Conservation (phyloP, 1,140 invertebrate genomes). For the Choristoneura fumiferana region DNA sequence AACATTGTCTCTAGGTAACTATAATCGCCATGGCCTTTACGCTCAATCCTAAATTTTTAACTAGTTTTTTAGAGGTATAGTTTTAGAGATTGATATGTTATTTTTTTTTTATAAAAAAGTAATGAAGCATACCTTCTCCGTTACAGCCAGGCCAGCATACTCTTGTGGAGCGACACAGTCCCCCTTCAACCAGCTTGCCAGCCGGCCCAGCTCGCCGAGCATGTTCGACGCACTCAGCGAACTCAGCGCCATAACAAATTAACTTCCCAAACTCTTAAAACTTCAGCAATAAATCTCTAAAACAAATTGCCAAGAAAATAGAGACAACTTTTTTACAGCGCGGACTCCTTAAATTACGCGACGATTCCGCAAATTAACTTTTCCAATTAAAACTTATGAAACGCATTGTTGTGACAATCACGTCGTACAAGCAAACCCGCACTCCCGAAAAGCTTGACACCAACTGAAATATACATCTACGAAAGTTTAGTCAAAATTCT, state of each 20-base stretch:
- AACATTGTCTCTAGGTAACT: no score
- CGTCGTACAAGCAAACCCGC: not conserved
- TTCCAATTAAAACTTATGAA: slow-evolving; percentile 22
- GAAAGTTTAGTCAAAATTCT: not conserved
- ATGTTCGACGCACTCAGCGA: slow-evolving; percentile 59
- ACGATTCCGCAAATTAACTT: slow-evolving; percentile 3
- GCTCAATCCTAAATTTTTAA: no score
- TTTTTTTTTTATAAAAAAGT: no score
- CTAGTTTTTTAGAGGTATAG: no score
- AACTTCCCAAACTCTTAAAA: not conserved
- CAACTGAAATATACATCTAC: not conserved
- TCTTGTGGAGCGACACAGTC: slow-evolving; percentile 64
- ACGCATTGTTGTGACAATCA: not conserved
- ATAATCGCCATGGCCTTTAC: no score
- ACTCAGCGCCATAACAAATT: slow-evolving; percentile 57
- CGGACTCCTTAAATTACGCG: not conserved
- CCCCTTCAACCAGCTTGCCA: slow-evolving; percentile 69
- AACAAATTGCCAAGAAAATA: no score
- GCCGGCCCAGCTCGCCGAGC: slow-evolving; percentile 63
- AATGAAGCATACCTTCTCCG: slow-evolving; percentile 74
- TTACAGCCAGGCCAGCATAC: slow-evolving; percentile 62
- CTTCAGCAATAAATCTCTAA: no score
- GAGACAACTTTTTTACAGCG: no score
- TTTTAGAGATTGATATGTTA: no score
- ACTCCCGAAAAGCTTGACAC: not conserved